These are phyloP conservation scores for Nycticryphes semicollaris DNA, from an alignment of 2,113 vertebrate species.

Conservation along the genomic window DNA sequence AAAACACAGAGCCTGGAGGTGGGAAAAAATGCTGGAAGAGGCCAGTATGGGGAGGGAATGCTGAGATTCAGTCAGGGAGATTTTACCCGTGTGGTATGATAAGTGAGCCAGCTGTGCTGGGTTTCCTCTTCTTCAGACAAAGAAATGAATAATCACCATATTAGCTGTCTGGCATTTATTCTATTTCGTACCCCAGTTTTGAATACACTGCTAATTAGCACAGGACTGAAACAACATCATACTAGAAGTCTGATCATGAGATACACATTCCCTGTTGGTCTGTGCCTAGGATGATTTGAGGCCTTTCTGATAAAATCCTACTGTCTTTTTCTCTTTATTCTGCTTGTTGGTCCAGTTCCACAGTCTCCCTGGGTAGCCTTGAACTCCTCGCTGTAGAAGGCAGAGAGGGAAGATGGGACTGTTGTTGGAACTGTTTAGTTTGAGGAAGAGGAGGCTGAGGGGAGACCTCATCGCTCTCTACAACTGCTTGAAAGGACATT, in stretches of 20 bases:
- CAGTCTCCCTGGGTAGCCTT: neutral
- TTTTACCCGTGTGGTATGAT: neutral
- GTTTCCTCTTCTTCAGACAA: neutral
- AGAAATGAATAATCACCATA: neutral
- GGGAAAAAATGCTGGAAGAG: neutral
- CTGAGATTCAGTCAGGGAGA: neutral
- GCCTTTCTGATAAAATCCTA: neutral
- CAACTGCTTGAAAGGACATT: too few species aligned
- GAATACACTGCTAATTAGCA: neutral
- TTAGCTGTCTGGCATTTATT: neutral
- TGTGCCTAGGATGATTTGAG: neutral
- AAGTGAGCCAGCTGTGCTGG: neutral
- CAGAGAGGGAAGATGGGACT: neutral
- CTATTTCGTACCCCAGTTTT: neutral
- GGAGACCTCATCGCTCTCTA: too few species aligned
- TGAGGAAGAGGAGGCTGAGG: too few species aligned
- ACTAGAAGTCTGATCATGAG: neutral
- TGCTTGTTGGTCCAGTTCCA: neutral
- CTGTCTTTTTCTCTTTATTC: neutral
- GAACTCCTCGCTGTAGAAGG: neutral
- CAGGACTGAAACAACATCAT: neutral
- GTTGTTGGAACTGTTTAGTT: too few species aligned
- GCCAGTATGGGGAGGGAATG: neutral
- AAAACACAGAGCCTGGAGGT: constrained; percentile 24
- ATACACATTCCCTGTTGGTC: neutral